These are phyloP conservation scores for Philaenus spumarius DNA, from an alignment of 1,140 invertebrate genomes.

Conservation along the genomic window DNA sequence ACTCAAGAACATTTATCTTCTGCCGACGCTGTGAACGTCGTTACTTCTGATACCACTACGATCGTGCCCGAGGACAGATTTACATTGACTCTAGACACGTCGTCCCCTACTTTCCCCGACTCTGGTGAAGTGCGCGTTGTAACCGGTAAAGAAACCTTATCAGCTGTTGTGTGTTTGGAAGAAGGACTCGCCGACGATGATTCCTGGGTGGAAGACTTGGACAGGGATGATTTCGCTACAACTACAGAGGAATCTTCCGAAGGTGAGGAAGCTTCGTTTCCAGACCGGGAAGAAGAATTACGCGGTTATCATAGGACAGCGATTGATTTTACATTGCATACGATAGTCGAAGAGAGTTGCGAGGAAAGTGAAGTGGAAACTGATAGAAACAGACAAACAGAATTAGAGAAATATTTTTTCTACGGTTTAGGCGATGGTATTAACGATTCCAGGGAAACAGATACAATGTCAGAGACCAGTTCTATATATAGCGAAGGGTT, in stretches of 20 bases:
- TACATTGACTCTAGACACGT: slow-evolving; percentile 41
- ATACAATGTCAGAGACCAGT: slow-evolving; percentile 78
- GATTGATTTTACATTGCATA: slow-evolving; percentile 85
- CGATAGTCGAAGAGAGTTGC: slow-evolving; percentile 89
- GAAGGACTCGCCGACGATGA: slow-evolving; percentile 79
- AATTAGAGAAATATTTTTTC: slow-evolving; percentile 88
- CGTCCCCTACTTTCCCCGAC: slow-evolving; percentile 26
- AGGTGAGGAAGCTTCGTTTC: slow-evolving; percentile 41
- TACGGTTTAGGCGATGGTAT: slow-evolving; percentile 70
- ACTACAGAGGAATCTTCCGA: slow-evolving; percentile 48
- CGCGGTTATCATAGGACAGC: slow-evolving; percentile 69
- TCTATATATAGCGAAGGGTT: slow-evolving; percentile 78
- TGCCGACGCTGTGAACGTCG: slow-evolving; percentile 50
- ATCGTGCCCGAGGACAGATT: slow-evolving; percentile 37
- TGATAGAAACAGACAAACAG: slow-evolving; percentile 49
- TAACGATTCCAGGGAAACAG: slow-evolving; percentile 48
- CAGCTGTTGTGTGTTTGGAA: slow-evolving; percentile 66
- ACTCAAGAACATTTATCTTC: slow-evolving; percentile 50
- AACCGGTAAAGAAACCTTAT: slow-evolving; percentile 54
- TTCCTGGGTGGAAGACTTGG: slow-evolving; percentile 78
- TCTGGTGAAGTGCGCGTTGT: slow-evolving; percentile 48
- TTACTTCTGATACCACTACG: slow-evolving; percentile 63
- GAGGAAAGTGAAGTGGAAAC: slow-evolving; percentile 79
- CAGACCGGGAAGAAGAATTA: slow-evolving; percentile 60
- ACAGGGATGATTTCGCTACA: slow-evolving; percentile 54